Base-by-base conservation (phyloP, 1,140 invertebrate species). In the Probaryconus sp. region DNA sequence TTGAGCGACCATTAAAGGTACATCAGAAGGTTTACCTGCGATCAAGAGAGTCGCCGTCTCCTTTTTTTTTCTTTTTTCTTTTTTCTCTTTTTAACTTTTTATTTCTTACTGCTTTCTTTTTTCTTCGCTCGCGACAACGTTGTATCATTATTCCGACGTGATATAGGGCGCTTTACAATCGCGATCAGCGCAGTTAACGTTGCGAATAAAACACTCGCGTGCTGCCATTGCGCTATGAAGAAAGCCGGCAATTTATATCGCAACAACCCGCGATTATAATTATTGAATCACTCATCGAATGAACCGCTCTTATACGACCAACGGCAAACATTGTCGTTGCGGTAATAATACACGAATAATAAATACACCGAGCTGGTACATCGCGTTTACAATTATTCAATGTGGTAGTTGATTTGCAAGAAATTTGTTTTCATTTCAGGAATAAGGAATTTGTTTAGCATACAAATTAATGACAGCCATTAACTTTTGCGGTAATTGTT, bases 1-100 rank as follows among this genome's bases (percentile, higher is more conserved):
- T 80, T 77, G 77, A 72, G 50, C 75, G 58, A 58, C 68, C 71
- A 75, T 78, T 79, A 76, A 70, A 35, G 60, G 55, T 50, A 65
- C 69, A 76, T 69, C 61, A 63, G 51, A 42, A 45, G 28, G 43
- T 42, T 37, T 31, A 26, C 58, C 5, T 17, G 18, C 55, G 42
- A 24, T 26, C 17, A 16, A 4, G 28, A n/a, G n/a, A 21, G 30
- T 33, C 48, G 47, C 38, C 47, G 56, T 40, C 6, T 17, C 5
- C 11, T 43, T 17, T 20, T 3, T 11, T 18, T n/a, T 3, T 13
- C 5, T 3, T 18, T 14, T 26, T 20, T 21, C 2, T 9, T 47
- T 1, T 21, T 11, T 30, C 16, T 28, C 10, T 6, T 43, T 13
- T 28, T 21, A 16, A 3, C 17, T 18, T 1, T 43, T 43, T n/a